phyloP scores from a whole-genome alignment of 2,888 invertebrate species.

The Crepidodera aurea region DNA sequence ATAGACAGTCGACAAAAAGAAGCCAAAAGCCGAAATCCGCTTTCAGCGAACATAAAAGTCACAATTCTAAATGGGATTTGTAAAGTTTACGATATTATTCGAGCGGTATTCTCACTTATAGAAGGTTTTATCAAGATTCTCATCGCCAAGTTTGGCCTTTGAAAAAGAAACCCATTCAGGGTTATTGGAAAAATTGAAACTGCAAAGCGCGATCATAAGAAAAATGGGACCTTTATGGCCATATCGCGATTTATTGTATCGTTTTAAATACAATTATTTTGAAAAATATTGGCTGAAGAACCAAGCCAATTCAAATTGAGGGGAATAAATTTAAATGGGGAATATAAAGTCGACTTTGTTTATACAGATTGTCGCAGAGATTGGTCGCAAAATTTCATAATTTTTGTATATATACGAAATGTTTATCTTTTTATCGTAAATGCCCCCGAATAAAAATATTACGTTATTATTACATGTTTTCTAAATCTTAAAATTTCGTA shows the following conservation, averaged over 20 bases:
- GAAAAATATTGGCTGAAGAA: constrained; percentile 24
- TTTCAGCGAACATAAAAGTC: constrained; percentile 63
- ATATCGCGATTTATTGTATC: constrained; percentile 50
- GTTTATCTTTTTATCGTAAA: too few species aligned
- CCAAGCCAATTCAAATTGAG: constrained; percentile 12
- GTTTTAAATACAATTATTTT: constrained; percentile 43
- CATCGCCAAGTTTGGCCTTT: constrained; percentile 56
- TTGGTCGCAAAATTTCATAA: too few species aligned
- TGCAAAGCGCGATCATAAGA: constrained; percentile 47
- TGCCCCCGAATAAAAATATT: too few species aligned
- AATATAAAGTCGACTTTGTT: too few species aligned
- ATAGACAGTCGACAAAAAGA: constrained; percentile 55
- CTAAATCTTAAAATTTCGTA: too few species aligned
- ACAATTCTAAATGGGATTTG: constrained; percentile 64
- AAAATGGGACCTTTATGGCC: constrained; percentile 49
- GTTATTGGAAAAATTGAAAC: constrained; percentile 59
- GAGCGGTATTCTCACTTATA: constrained; percentile 62
- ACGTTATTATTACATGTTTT: too few species aligned
- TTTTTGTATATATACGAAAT: too few species aligned
- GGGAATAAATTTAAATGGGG: neutral
- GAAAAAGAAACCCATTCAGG: constrained; percentile 56
- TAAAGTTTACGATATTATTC: constrained; percentile 64
- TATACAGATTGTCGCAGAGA: too few species aligned
- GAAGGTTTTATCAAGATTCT: constrained; percentile 59
- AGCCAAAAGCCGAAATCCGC: constrained; percentile 61